Evolutionary conservation across 2,113 vertebrate genomes (phyloP).

Genomic region (Gasterosteus nipponicus): DNA sequence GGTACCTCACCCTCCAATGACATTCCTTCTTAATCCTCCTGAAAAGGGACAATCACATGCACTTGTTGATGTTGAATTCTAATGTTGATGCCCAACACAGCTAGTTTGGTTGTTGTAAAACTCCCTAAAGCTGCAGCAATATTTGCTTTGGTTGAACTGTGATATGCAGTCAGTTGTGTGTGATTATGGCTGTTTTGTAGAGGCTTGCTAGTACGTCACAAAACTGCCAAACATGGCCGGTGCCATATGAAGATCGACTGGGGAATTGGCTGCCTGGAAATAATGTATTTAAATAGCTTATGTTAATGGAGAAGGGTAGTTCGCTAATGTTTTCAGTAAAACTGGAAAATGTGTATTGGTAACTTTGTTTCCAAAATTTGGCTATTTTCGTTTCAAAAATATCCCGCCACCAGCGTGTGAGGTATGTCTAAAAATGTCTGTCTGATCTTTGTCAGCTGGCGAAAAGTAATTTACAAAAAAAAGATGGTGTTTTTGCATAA

Average conservation of each 20-base stretch:
- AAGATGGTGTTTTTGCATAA: neutral
- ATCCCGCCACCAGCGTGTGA: neutral
- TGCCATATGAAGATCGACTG: constrained; percentile 38
- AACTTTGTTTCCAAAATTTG: constrained; percentile 10
- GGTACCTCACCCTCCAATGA: constrained; percentile 89
- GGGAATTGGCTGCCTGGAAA: constrained; percentile 18
- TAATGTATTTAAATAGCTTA: constrained; percentile 2
- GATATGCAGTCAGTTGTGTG: constrained; percentile 30
- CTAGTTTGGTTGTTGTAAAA: neutral
- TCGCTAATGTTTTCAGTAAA: constrained; percentile 23
- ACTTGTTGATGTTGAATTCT: constrained; percentile 38
- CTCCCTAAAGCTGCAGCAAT: constrained; percentile 15
- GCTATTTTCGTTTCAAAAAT: neutral
- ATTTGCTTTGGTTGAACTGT: constrained; percentile 50
- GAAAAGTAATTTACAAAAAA: constrained; percentile 6
- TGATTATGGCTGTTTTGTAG: constrained; percentile 39
- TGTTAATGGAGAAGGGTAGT: neutral
- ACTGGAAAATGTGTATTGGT: neutral
- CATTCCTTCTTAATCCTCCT: constrained; percentile 64
- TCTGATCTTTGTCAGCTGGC: neutral
- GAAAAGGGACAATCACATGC: constrained; percentile 55
- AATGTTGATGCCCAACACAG: constrained; percentile 33
- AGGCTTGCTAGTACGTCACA: constrained; percentile 36
- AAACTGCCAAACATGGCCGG: constrained; percentile 12
- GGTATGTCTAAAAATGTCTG: neutral